Evolutionary conservation across 1,140 invertebrate species (phyloP), one percentile per base, ranked within the genome.

Genomic region (Scylla paramamosain): DNA sequence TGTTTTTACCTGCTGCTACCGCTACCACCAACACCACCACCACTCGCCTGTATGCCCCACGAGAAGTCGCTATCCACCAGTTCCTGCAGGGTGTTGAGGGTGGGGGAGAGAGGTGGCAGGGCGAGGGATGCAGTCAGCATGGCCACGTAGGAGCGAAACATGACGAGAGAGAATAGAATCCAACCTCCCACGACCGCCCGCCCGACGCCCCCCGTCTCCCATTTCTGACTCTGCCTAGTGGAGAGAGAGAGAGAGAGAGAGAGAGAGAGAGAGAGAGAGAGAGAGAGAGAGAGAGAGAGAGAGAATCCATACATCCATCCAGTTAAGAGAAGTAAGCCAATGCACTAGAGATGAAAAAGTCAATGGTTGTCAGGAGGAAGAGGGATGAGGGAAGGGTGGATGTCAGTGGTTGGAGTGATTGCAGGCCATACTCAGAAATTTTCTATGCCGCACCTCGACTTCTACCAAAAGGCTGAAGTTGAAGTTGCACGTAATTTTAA

Each of bases 41-140:
- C 31, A 32, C 94, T 32, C n/a, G 92, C 94, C 94, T 95, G 94
- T 28, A 95, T 95, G 6, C 94, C 94, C 94, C 94, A 95, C 1
- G 94, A 39, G 12, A 95, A 77, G 31, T 92, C 89, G 0, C 90
- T 92, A 0, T 92, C 82, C 0, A 95, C 90, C 1, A 95, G 94
- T 3, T 95, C 82, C 39, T 95, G 77, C 14, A 95, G 82, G 29
- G 94, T 87, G 83, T 95, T 95, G 77, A 95, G 90, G 0, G 94
- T 95, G 20, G 90, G 94, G 0, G 94, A 95, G 67, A 95, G 94
- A 0, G 90, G 91, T 0, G 94, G 94, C 28, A 95, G 90, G 4
- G 94, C 92, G 46, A 92, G 87, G 39, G 82, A 95, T 31, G 94
- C 94, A 16, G 90, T 95, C n/a, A 95, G 77, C 94, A 95, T 95